Evolutionary conservation across 2,113 vertebrate species (phyloP).

Genomic region (Carassius auratus): DNA sequence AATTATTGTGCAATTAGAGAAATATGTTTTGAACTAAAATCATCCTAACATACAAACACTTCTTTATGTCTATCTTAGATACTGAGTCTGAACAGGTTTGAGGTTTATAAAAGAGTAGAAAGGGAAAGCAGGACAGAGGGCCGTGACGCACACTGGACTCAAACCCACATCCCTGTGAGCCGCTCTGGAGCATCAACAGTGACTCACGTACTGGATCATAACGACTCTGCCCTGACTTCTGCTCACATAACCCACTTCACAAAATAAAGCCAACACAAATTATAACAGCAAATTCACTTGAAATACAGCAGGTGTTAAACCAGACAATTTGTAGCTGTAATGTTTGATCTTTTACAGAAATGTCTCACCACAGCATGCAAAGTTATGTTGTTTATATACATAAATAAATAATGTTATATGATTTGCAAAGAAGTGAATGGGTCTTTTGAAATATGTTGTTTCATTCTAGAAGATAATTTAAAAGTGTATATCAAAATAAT

Average conservation of each 20-base stretch:
- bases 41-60: background rate
- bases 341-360: background rate
- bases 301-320: background rate
- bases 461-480: too few species aligned
- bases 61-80: background rate
- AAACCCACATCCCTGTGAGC: background rate
- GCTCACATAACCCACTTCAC: background rate
- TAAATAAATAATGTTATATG: background rate
- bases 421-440: background rate
- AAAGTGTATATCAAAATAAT: too few species aligned
- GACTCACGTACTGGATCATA: background rate
- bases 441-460: background rate
- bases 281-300: background rate
- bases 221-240: background rate
- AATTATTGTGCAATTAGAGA: too few species aligned
- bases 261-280: background rate
- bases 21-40: too few species aligned
- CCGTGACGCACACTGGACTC: conserved; percentile 2
- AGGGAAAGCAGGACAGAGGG: background rate
- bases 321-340: too few species aligned
- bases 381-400: background rate
- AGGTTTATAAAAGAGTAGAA: background rate
- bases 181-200: background rate
- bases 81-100: background rate
- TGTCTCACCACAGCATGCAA: background rate